Evolutionary conservation across 2,113 vertebrate species (phyloP), one percentile per base, ranked within the genome.

Genomic region (Atherinomorus stipes): DNA sequence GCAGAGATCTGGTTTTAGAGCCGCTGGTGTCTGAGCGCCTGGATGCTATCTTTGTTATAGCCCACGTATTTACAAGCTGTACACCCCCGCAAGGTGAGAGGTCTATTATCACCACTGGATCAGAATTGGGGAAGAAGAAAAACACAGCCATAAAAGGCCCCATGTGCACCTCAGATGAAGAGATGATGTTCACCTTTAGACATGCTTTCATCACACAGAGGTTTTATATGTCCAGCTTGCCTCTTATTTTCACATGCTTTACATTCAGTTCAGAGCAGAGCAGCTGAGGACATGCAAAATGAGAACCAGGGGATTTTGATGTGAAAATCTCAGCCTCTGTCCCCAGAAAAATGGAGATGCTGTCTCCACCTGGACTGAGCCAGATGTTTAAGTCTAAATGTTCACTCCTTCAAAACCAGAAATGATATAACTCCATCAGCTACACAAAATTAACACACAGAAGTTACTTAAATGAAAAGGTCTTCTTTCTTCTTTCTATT

Each of bases 81-180:
- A 51, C 72, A 73, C 76, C 50, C 69, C 85, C 70, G 80, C 83
- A 56, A 23, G 71, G 80, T 71, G 82, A 80, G 52, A 81, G 50
- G 66, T 74, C 37, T 68, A 84, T 85, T 74, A 83, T 81, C 71
- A 68, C 70, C 58, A 34, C 75, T 64, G 34, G 73, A 63, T 76
- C 53, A 19, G 19, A 31, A 50, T 60, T 44, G 26, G 15, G 45
- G 61, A 44, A 25, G 37, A 73, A 58, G 70, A 47, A 74, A 75
- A 85, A 69, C 60, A 65, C 31, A 60, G 51, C 81, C 60, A 63
- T 90, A 89, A 89, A 89, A 87, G 64, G 81, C 45, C 25, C 7
- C 62, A 57, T 42, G 64, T 72, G 51, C 49, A 45, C 54, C 73
- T 65, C 44, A 56, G 61, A 64, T 54, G 50, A 71, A 37, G 67